A percentile compares a stretch with the other conserved stretches of the same genome.
Conservation (phyloP, 2,113 vertebrate species). For the Sphaerodactylus townsendi region DNA sequence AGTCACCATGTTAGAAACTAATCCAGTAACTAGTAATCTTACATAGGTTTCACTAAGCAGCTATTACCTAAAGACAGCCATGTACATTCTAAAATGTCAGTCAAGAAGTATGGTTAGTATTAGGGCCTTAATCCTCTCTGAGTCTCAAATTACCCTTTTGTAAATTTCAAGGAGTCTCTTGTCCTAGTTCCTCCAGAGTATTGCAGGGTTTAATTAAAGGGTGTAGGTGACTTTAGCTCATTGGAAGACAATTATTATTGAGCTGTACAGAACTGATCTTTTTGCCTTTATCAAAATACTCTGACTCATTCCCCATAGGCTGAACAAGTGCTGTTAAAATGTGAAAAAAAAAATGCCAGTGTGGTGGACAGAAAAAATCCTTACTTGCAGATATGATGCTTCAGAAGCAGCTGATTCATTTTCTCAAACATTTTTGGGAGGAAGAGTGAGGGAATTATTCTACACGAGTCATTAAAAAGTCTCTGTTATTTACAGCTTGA, state of each 20-base stretch:
- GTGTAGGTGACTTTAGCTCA: slow-evolving; percentile 6
- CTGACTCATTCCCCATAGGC: slow-evolving; percentile 1
- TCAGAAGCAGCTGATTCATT: background rate
- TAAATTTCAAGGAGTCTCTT: background rate
- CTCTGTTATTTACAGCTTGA: slow-evolving; percentile 45
- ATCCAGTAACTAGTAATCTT: background rate
- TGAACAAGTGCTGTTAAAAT: background rate
- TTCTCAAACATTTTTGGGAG: background rate
- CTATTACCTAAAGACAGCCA: background rate
- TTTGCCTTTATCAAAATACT: slow-evolving; percentile 30
- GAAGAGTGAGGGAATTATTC: background rate
- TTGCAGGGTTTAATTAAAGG: background rate
- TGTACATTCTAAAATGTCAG: background rate
- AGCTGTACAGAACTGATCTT: background rate
- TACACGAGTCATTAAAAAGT: slow-evolving; percentile 5
- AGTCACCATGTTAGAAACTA: background rate
- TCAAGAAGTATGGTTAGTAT: background rate
- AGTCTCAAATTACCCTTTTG: slow-evolving; percentile 3
- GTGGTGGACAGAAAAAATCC: background rate
- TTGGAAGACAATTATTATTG: slow-evolving; percentile 7
- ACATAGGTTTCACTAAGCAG: background rate
- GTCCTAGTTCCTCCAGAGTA: background rate
- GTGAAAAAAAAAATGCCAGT: background rate
- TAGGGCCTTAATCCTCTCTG: background rate
- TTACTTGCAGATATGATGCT: background rate